Conservation (phyloP, 2,888 invertebrate genomes). For the Drosophila meridiana region DNA sequence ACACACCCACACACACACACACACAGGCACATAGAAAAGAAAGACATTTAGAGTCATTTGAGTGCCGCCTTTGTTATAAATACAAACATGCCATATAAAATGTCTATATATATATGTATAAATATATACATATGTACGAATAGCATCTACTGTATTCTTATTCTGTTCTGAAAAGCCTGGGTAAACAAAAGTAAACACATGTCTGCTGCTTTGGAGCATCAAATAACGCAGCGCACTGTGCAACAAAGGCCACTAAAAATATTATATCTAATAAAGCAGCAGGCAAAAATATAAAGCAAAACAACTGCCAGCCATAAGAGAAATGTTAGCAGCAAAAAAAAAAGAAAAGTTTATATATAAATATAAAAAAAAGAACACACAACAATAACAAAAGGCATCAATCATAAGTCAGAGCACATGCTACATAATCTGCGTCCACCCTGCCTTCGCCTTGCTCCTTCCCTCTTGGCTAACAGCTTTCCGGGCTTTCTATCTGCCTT, state of each 20-base stretch:
- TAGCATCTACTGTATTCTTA: constrained; percentile 22
- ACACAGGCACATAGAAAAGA: constrained; percentile 20
- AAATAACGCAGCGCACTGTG: constrained; percentile 45
- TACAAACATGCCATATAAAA: constrained; percentile 55
- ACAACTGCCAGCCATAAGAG: constrained; percentile 43
- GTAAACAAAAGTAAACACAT: constrained; percentile 72
- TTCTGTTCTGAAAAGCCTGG: constrained; percentile 22
- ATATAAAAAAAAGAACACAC: constrained; percentile 3
- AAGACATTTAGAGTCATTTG: constrained; percentile 65
- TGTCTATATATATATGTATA: constrained; percentile 5
- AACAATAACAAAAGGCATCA: constrained; percentile 78
- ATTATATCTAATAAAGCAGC: constrained; percentile 78
- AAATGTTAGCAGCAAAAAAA: constrained; percentile 33
- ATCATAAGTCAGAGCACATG: constrained; percentile 77
- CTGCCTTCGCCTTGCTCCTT: neutral
- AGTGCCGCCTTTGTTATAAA: constrained; percentile 71
- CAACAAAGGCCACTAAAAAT: constrained; percentile 76
- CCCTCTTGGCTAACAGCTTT: neutral
- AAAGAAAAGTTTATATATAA: constrained; percentile 24
- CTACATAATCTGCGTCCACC: constrained; percentile 54
- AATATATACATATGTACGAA: constrained; percentile 15
- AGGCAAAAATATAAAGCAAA: constrained; percentile 62
- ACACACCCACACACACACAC: constrained; percentile 8
- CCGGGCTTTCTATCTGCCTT: constrained; percentile 4
- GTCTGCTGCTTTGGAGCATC: constrained; percentile 55